Evolutionary conservation across 2,797 vertebrate genomes (phyloP).

Genomic region (Brachyalestes nurse): DNA sequence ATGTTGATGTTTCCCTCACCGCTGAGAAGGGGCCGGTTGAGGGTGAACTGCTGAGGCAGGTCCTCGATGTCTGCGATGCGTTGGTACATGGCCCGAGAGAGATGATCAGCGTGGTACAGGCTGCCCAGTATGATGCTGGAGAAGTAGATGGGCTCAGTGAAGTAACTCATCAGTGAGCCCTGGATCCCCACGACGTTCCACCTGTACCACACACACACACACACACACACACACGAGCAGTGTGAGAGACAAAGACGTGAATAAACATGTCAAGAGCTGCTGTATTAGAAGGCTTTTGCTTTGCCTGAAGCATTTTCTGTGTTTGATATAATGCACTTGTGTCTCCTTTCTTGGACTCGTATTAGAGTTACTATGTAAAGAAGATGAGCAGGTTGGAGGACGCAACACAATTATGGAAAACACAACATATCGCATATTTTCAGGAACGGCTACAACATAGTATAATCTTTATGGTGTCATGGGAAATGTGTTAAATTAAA

Average conservation of each 20-base stretch:
- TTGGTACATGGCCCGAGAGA: slow-evolving; percentile 96
- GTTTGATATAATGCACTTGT: slow-evolving; percentile 16
- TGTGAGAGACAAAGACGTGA: not conserved
- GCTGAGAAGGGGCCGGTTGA: slow-evolving; percentile 94
- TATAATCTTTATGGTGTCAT: not conserved
- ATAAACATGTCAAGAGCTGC: not conserved
- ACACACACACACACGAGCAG: slow-evolving; percentile 24
- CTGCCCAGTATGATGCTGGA: slow-evolving; percentile 97
- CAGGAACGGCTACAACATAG: not conserved
- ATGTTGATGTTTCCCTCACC: slow-evolving; percentile 75
- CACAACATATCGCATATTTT: not conserved
- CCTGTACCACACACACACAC: slow-evolving; percentile 69
- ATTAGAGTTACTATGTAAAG: not conserved
- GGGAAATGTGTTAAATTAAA: slow-evolving; percentile 9
- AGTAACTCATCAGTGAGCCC: slow-evolving; percentile 94
- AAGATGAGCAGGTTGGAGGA: slow-evolving; percentile 17
- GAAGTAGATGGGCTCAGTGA: slow-evolving; percentile 94
- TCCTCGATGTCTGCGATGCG: slow-evolving; percentile 92
- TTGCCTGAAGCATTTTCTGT: slow-evolving; percentile 35
- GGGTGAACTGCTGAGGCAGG: slow-evolving; percentile 88
- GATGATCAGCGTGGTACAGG: slow-evolving; percentile 95
- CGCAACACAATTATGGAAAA: slow-evolving; percentile 39
- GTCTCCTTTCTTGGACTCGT: slow-evolving; percentile 8
- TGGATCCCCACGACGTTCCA: slow-evolving; percentile 97
- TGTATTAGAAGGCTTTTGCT: slow-evolving; percentile 4